These are phyloP conservation scores for Coleophora deauratella DNA, from an alignment of 2,888 invertebrate species.

Conservation along the genomic window DNA sequence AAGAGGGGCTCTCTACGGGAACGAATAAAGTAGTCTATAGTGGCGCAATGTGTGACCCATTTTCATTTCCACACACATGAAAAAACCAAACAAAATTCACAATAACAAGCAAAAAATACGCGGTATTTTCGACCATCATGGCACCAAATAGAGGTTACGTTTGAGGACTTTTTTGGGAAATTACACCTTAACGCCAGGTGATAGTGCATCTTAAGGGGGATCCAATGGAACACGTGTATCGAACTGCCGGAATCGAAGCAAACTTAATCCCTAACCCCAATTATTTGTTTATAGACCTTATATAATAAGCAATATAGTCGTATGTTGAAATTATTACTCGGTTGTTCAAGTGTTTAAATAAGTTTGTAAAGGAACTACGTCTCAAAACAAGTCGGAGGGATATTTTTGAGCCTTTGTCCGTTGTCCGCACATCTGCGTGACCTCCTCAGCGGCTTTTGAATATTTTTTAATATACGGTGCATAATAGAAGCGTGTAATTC, in stretches of 20 bases:
- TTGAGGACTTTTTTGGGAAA: conserved; percentile 3
- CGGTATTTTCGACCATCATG: neutral
- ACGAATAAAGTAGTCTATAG: conserved; percentile 32
- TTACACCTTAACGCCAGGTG: conserved; percentile 47
- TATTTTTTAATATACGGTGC: conserved; percentile 26
- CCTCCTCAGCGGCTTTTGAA: conserved; percentile 51
- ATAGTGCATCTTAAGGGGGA: conserved; percentile 57
- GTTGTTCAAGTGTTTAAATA: conserved; percentile 3
- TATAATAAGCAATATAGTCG: neutral
- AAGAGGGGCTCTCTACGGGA: conserved; percentile 18
- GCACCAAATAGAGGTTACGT: neutral
- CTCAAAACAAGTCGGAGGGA: conserved; percentile 42
- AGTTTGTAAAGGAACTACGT: conserved; percentile 40
- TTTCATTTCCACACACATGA: conserved; percentile 31
- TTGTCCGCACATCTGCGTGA: conserved; percentile 41
- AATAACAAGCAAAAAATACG: neutral
- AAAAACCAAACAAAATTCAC: neutral
- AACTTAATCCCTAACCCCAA: conserved; percentile 10
- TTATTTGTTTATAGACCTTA: neutral
- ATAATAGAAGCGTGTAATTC: conserved; percentile 11
- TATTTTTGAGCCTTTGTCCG: conserved; percentile 44
- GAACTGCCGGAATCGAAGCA: conserved; percentile 34
- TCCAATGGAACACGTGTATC: conserved; percentile 43
- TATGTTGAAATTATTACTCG: neutral
- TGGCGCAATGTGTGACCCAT: conserved; percentile 66